Evolutionary conservation across 2,113 vertebrate species (phyloP).

Genomic region (Raphicerus campestris): DNA sequence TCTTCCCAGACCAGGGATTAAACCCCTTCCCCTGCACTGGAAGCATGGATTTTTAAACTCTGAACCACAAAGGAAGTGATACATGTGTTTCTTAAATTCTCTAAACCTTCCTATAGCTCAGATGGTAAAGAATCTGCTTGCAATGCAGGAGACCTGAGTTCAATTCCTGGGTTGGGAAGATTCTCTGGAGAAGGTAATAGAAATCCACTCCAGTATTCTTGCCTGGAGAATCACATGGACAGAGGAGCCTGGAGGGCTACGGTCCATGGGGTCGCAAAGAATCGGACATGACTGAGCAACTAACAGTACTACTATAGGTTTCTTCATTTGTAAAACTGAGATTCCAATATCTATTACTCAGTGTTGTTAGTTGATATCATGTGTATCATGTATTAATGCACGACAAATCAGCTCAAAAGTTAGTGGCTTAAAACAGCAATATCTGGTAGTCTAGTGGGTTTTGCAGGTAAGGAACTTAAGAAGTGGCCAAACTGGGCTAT

Average conservation of each 20-base stretch:
- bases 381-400: accelerated
- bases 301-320: background rate
- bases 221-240: background rate
- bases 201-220: background rate
- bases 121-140: background rate
- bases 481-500: background rate
- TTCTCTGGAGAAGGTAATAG: background rate
- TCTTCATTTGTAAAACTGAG: background rate
- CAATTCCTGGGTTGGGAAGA: background rate
- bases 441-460: background rate
- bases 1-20: background rate
- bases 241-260: background rate
- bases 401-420: background rate
- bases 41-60: background rate
- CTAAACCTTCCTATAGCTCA: background rate
- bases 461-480: background rate
- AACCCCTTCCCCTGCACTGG: background rate
- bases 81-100: background rate
- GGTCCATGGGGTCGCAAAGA: background rate
- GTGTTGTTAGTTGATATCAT: background rate
- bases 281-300: accelerated
- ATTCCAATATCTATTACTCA: accelerated
- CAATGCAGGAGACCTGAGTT: background rate
- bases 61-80: background rate
- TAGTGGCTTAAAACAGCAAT: background rate